Conservation (phyloP, 2,113 vertebrate genomes). For the Thymallus thymallus region DNA sequence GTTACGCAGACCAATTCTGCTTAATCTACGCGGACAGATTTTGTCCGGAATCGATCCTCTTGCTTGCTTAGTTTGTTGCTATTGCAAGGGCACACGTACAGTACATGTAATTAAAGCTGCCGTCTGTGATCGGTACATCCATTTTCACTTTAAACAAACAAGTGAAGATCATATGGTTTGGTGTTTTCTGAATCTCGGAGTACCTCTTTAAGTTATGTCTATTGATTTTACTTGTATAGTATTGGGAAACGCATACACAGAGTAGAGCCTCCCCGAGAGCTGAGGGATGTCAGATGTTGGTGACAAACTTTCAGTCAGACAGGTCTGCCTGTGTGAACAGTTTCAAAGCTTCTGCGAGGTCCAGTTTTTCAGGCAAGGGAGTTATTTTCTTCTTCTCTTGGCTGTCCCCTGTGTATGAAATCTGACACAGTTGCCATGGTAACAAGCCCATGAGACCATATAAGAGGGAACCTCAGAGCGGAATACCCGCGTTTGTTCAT, state of each 20-base stretch:
- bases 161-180: background rate
- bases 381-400: background rate
- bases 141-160: no score
- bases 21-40: no score
- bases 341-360: conserved; percentile 28
- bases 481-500: conserved; percentile 25
- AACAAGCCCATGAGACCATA: conserved; percentile 35
- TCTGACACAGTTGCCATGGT: conserved; percentile 42
- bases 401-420: conserved; percentile 14
- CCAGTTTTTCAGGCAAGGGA: conserved; percentile 12
- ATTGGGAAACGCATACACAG: background rate
- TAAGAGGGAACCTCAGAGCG: conserved; percentile 17
- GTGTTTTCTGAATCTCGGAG: background rate
- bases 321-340: conserved; percentile 18
- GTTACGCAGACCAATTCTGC: no score
- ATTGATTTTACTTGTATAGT: background rate
- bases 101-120: no score
- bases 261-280: background rate
- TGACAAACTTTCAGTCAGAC: conserved; percentile 25
- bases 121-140: no score
- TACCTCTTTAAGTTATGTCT: background rate
- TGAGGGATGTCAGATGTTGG: background rate
- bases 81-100: no score
- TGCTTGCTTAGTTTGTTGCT: no score
- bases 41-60: no score